phyloP scores from a whole-genome alignment of 1,140 invertebrate species.

The Periplaneta americana region DNA sequence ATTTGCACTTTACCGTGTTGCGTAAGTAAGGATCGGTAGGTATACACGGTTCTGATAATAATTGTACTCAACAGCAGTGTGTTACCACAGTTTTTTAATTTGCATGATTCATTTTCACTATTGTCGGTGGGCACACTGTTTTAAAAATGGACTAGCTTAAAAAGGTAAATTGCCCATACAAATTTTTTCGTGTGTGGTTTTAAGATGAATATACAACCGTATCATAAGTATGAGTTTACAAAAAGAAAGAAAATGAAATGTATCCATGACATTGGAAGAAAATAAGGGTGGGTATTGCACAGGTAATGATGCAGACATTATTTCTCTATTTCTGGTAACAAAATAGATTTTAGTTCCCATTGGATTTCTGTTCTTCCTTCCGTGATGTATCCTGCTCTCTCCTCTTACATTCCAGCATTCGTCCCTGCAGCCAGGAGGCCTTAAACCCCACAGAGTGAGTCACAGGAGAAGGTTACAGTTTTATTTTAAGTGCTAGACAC shows the following conservation, averaged over 20 bases:
- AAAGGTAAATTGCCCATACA: background rate
- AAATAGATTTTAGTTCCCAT: background rate
- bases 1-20: slow-evolving; percentile 12
- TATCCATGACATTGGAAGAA: background rate
- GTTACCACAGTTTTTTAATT: background rate
- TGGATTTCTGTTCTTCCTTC: background rate
- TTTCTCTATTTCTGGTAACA: background rate
- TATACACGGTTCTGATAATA: slow-evolving; percentile 10
- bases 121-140: background rate
- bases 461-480: background rate
- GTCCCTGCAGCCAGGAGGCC: background rate
- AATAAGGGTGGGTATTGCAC: background rate
- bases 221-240: background rate
- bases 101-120: background rate
- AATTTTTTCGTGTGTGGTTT: background rate
- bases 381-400: background rate
- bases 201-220: background rate
- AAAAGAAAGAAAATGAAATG: too few relatives aligned
- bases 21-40: slow-evolving; percentile 23
- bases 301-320: background rate
- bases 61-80: background rate
- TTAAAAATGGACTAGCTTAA: background rate
- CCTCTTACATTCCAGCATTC: background rate
- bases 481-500: background rate
- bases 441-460: background rate